These are phyloP conservation scores for Leucoraja ocellata DNA, from an alignment of 2,797 vertebrate species.

Conservation along the genomic window DNA sequence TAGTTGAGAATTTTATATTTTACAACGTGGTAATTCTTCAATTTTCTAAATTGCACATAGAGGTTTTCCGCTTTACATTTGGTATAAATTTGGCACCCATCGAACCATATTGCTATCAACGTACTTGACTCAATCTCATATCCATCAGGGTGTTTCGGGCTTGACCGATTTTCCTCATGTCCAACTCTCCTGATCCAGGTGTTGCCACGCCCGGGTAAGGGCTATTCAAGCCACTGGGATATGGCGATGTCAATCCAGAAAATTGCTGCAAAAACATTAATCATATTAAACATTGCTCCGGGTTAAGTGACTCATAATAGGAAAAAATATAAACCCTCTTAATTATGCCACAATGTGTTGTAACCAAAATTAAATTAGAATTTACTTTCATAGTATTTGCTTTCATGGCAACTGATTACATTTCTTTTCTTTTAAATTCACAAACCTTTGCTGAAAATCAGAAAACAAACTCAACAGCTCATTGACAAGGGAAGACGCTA, in stretches of 20 bases:
- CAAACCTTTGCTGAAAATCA: neutral
- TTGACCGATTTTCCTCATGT: conserved; percentile 98
- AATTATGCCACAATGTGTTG: neutral
- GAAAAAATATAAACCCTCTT: neutral
- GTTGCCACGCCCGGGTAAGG: conserved; percentile 94
- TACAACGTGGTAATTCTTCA: no score
- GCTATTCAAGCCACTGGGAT: conserved; percentile 82
- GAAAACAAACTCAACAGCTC: neutral
- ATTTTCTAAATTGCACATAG: no score
- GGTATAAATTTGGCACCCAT: neutral
- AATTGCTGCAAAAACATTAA: conserved; percentile 60
- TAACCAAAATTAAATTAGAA: neutral
- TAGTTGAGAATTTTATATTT: no score
- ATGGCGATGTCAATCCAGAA: conserved; percentile 71
- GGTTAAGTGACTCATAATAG: neutral
- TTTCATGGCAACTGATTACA: neutral
- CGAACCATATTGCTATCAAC: conserved; percentile 2
- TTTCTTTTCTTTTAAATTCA: neutral
- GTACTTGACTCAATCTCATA: conserved; percentile 95
- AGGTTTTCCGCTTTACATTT: neutral
- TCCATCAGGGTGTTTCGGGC: conserved; percentile 98
- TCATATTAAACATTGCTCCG: neutral
- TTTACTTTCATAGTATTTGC: neutral
- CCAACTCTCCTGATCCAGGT: conserved; percentile 86
- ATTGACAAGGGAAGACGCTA: neutral